A percentile compares a stretch with the other conserved stretches of the same genome.
These are phyloP conservation scores for Dryomyza anilis DNA, from an alignment of 2,888 invertebrate species.

Conservation along the genomic window DNA sequence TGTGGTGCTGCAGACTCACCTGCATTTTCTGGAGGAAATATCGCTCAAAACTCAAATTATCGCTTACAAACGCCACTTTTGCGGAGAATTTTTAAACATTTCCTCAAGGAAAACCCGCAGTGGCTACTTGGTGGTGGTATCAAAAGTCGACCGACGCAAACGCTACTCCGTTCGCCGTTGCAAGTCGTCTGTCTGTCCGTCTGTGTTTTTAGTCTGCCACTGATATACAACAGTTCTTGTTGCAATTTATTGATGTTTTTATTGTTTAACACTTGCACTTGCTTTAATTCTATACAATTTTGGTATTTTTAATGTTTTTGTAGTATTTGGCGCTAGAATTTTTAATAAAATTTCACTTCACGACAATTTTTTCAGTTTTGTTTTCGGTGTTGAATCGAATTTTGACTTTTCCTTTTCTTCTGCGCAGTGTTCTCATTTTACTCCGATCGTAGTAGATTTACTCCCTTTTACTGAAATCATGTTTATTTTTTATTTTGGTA, in stretches of 20 bases:
- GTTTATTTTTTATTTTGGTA: too few relatives aligned
- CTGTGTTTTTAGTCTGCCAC: background rate
- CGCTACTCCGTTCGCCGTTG: background rate
- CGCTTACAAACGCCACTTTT: slow-evolving; percentile 60
- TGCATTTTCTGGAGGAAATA: slow-evolving; percentile 60
- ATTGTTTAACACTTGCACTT: too few relatives aligned
- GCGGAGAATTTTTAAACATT: slow-evolving; percentile 49
- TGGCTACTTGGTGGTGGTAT: slow-evolving; percentile 4
- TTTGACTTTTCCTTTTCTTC: background rate
- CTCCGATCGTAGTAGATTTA: too few relatives aligned
- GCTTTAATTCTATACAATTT: background rate
- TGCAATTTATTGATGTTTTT: too few relatives aligned
- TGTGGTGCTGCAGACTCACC: slow-evolving; percentile 40
- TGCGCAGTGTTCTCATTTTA: background rate
- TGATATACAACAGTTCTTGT: too few relatives aligned
- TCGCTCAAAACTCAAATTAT: slow-evolving; percentile 58
- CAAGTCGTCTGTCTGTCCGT: background rate
- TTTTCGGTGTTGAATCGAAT: too few relatives aligned
- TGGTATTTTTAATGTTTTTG: background rate
- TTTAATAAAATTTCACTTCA: slow-evolving; percentile 6
- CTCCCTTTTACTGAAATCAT: too few relatives aligned
- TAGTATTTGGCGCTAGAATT: background rate
- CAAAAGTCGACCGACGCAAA: background rate
- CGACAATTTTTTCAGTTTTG: background rate
- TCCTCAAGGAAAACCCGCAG: slow-evolving; percentile 40